Conservation (phyloP, 2,888 invertebrate species). For the Macaria liturata region DNA sequence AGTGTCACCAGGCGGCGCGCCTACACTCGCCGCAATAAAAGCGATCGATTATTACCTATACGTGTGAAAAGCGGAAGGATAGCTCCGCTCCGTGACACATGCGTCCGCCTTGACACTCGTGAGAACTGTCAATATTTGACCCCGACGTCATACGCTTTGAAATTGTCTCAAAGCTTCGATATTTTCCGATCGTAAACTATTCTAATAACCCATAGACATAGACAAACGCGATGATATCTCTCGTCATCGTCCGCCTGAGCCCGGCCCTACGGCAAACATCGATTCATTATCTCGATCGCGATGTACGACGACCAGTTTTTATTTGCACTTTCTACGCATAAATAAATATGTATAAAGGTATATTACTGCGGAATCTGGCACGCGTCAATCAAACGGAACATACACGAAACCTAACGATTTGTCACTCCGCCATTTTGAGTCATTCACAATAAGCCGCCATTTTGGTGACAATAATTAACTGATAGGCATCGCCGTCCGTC, state of each 20-base stretch:
- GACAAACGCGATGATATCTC: conserved; percentile 30
- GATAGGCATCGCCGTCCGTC: conserved; percentile 73
- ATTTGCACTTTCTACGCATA: conserved; percentile 81
- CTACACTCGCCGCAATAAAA: conserved; percentile 75
- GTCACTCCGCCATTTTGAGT: conserved; percentile 77
- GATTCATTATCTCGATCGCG: conserved; percentile 72
- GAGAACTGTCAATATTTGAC: conserved; percentile 81
- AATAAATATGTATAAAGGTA: conserved; percentile 77
- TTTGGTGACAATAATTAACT: conserved; percentile 82
- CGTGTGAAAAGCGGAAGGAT: conserved; percentile 82
- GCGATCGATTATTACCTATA: conserved; percentile 82
- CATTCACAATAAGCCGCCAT: conserved; percentile 76
- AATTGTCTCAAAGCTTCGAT: conserved; percentile 81
- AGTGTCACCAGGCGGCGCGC: conserved; percentile 68
- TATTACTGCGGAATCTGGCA: conserved; percentile 75
- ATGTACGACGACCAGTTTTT: conserved; percentile 73
- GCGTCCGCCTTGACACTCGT: conserved; percentile 70
- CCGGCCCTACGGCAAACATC: conserved; percentile 50
- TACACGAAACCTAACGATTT: conserved; percentile 74
- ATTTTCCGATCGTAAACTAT: conserved; percentile 75
- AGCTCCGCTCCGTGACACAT: conserved; percentile 55
- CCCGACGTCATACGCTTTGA: conserved; percentile 67
- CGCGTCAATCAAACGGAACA: conserved; percentile 81
- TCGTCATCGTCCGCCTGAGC: conserved; percentile 49
- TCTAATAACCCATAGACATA: conserved; percentile 43